These are phyloP conservation scores for Cheirogaleus major DNA, from an alignment of 2,797 vertebrate genomes.

Conservation along the genomic window DNA sequence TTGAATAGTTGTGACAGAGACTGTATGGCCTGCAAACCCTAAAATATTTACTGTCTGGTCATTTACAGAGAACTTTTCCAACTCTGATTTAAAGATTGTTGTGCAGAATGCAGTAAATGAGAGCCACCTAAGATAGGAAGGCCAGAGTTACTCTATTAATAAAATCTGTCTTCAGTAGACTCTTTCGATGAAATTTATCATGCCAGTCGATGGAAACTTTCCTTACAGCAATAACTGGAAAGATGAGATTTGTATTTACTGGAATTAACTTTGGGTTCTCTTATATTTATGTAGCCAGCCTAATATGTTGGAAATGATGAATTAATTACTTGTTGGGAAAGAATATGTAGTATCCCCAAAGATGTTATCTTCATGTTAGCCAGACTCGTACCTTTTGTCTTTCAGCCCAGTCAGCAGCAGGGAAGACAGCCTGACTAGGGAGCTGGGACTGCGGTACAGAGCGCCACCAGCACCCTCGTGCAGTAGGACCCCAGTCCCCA, in stretches of 20 bases:
- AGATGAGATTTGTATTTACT: not conserved
- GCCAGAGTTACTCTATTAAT: not conserved
- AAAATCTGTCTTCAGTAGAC: not conserved
- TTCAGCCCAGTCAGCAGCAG: slow-evolving; percentile 35
- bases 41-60: not conserved
- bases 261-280: not conserved
- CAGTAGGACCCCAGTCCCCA: not conserved
- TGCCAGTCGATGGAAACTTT: not conserved
- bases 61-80: not conserved
- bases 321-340: not conserved
- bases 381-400: not conserved
- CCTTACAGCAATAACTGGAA: not conserved
- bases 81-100: not conserved
- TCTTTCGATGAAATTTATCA: not conserved
- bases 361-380: not conserved
- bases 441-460: not conserved
- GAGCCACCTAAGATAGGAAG: not conserved
- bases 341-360: not conserved
- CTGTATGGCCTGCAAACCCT: not conserved
- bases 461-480: not conserved
- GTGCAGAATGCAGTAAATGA: not conserved
- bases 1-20: not conserved
- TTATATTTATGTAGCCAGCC: not conserved
- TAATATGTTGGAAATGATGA: not conserved
- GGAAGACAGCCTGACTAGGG: slow-evolving; percentile 38